Base-by-base conservation (phyloP, 2,113 vertebrate genomes). In the Lagopus leucura region DNA sequence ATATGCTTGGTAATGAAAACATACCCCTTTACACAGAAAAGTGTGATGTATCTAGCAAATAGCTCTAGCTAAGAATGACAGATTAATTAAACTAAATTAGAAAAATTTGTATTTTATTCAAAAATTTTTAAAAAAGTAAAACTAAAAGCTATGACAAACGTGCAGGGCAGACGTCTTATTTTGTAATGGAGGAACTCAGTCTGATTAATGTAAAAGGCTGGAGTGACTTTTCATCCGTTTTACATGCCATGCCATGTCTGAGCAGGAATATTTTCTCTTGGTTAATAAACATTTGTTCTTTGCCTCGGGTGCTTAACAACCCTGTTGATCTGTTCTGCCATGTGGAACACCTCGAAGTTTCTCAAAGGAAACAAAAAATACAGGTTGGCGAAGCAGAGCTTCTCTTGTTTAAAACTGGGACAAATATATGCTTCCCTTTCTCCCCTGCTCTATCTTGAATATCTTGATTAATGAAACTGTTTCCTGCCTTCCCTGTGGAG, bases 281-380 rank as follows among this genome's bases (percentile, higher is more conserved):
- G 82, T 92, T 94, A 90, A 96, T 89, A 80, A 95, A 89, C 83
- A 70, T 93, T 92, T 86, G 82, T 87, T 92, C 77, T 93, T 96
- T 89, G 94, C 91, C 93, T 1, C 66, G 14, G 93, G 95, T 92
- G 76, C 85, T 89, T 80, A 88, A 94, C 86, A 89, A 71, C 93
- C 83, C 85, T 86, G 95, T 82, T 95, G 78, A 86, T 94, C 81
- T 94, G 64, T 87, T 77, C 90, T 1, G 0, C 66, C 42, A 13
- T 93, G 92, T 86, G 80, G 90, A 94, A 91, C 78, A 89, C 86
- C 87, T 87, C 25, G 1, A 43, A 81, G 64, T 50, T 90, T 82
- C 78, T 69, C 55, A 89, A 55, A 94, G 77, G 90, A 93, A 87
- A 54, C 58, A 38, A 88, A 88, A 86, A n/a, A 28, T 30, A 30